These are phyloP conservation scores for Epizoanthus ramosus DNA, from an alignment of 92 coral and sea anemone genomes.

Conservation along the genomic window DNA sequence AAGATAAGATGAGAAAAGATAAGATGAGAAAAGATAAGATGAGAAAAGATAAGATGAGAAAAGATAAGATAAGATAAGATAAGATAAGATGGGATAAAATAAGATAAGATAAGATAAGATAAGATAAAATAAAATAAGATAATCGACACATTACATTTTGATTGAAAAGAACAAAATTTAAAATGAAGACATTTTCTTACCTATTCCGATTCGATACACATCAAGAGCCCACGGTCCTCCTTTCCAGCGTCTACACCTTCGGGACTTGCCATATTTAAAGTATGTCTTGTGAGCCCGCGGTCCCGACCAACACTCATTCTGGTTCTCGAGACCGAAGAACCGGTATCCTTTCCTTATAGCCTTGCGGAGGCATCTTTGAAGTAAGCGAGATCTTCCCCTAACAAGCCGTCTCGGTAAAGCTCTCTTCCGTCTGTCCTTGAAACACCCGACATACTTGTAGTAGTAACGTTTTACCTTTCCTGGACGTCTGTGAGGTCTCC, in stretches of 20 bases:
- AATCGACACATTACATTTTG: background rate
- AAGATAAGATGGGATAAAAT: too few species aligned
- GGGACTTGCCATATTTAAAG: conserved; percentile 67
- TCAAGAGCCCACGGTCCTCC: conserved; percentile 81
- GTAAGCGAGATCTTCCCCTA: background rate
- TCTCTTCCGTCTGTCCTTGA: conserved; percentile 57
- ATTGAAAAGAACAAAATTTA: background rate
- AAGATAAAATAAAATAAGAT: too few species aligned
- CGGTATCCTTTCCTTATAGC: conserved; percentile 33
- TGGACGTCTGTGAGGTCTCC: background rate
- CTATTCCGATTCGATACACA: conserved; percentile 68
- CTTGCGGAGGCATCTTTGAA: background rate
- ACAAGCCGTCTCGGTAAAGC: conserved; percentile 38
- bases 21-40: too few species aligned
- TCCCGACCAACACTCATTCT: conserved; percentile 73
- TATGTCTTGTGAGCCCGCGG: conserved; percentile 47
- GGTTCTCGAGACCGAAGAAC: conserved; percentile 68
- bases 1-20: too few species aligned
- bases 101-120: too few species aligned
- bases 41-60: too few species aligned
- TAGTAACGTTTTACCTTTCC: conserved; percentile 17
- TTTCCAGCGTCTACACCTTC: conserved; percentile 59
- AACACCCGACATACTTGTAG: conserved; percentile 69
- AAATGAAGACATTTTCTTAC: conserved; percentile 22
- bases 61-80: too few species aligned